Evolutionary conservation across 35 echinoderm and acorn worm species (phyloP).

Genomic region (Acanthaster planci): DNA sequence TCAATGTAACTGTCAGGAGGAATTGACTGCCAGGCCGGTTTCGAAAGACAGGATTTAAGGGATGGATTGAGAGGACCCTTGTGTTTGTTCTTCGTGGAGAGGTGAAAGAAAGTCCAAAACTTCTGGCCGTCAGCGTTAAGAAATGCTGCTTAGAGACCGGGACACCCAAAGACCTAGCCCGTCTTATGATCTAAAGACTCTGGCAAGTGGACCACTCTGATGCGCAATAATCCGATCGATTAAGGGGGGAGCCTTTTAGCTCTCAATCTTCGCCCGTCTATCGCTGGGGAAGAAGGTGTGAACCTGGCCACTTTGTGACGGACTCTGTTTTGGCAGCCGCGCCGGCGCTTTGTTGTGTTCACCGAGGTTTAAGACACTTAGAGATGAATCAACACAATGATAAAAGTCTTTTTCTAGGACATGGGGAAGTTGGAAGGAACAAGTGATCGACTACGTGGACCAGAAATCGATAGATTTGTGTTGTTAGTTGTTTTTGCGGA

Average conservation of each 20-base stretch:
- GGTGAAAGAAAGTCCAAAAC: too few species aligned
- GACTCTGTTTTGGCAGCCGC: neutral
- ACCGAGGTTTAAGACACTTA: neutral
- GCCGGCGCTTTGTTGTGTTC: neutral
- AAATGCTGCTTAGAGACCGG: too few species aligned
- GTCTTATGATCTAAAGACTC: neutral
- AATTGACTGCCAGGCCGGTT: conserved; percentile 4
- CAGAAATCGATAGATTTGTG: neutral
- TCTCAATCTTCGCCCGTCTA: neutral
- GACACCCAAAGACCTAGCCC: neutral
- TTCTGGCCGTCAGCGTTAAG: too few species aligned
- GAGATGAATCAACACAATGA: neutral
- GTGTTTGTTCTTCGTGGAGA: too few species aligned
- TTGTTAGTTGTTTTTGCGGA: conserved; percentile 22
- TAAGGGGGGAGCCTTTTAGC: neutral
- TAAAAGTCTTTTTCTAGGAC: neutral
- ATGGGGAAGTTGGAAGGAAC: neutral
- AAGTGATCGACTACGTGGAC: neutral
- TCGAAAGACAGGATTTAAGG: neutral
- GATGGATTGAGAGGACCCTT: too few species aligned
- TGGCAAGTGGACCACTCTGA: conserved; percentile 5
- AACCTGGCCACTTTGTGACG: neutral
- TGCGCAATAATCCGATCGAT: conserved; percentile 19
- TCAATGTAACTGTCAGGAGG: neutral
- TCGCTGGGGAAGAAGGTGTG: neutral